These are phyloP conservation scores for Lutjanus campechanus DNA, from an alignment of 2,797 vertebrate species.

Conservation along the genomic window DNA sequence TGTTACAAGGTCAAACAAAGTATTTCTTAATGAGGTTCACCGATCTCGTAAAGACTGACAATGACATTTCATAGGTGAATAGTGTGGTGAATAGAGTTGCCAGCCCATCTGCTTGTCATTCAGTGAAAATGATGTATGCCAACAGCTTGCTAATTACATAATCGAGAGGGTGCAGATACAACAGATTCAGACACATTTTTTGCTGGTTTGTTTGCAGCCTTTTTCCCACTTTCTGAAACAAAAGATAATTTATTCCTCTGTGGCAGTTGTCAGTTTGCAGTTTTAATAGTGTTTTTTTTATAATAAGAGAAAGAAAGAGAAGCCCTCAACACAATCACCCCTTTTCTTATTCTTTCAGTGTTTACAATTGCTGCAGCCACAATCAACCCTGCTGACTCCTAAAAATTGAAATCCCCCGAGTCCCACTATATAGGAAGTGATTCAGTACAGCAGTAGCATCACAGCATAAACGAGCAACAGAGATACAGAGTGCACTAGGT, in stretches of 20 bases:
- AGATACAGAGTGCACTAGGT: conserved; percentile 12
- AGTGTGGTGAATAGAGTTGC: conserved; percentile 15
- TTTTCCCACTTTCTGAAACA: conserved; percentile 27
- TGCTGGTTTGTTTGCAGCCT: conserved; percentile 12
- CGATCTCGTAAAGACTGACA: background rate
- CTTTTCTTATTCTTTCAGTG: conserved; percentile 26
- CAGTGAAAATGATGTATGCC: conserved; percentile 45
- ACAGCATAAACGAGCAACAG: conserved; percentile 14
- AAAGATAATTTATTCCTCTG: conserved; percentile 20
- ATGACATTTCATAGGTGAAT: conserved; percentile 19
- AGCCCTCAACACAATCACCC: conserved; percentile 26
- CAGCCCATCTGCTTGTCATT: conserved; percentile 59
- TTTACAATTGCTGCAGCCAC: conserved; percentile 29
- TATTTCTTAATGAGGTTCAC: background rate
- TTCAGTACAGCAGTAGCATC: conserved; percentile 13
- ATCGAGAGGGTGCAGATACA: conserved; percentile 33
- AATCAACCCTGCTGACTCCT: conserved; percentile 39
- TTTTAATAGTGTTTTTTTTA: conserved; percentile 17
- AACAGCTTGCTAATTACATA: conserved; percentile 64
- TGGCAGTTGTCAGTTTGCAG: conserved; percentile 22
- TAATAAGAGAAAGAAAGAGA: conserved; percentile 25
- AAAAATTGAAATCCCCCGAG: conserved; percentile 37
- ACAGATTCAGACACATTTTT: conserved; percentile 45
- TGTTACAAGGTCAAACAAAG: conserved; percentile 17
- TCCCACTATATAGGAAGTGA: conserved; percentile 27